phyloP scores from a whole-genome alignment of 2,888 invertebrate genomes.

The Creontiades dilutus region DNA sequence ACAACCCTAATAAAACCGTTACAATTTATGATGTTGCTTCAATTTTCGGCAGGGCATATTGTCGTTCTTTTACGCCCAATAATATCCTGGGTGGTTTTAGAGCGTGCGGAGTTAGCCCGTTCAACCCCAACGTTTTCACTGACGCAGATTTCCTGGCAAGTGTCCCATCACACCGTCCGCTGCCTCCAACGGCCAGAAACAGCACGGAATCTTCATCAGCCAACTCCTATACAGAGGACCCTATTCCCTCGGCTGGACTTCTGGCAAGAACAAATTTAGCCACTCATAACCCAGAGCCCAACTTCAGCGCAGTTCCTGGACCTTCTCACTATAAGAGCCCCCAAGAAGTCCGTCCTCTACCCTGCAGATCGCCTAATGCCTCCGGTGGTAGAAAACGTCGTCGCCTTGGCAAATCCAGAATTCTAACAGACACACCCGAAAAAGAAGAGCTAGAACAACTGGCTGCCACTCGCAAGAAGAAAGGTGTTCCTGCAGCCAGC shows the following conservation, averaged over 20 bases:
- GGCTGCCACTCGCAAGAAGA: conserved; percentile 2
- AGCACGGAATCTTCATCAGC: neutral
- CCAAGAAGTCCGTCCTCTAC: neutral
- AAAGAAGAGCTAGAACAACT: too few species aligned
- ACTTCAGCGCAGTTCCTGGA: conserved; percentile 27
- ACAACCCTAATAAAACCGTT: conserved; percentile 77
- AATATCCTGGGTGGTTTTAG: conserved; percentile 44
- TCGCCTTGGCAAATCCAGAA: conserved; percentile 34
- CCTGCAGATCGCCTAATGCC: neutral
- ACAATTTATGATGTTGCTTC: conserved; percentile 52
- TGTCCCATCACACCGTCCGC: too few species aligned
- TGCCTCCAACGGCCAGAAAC: too few species aligned
- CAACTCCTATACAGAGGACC: neutral
- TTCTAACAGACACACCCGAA: too few species aligned
- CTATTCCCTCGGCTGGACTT: conserved; percentile 3
- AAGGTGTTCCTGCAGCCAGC: conserved; percentile 17
- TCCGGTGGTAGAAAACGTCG: neutral
- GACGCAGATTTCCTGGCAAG: conserved; percentile 27
- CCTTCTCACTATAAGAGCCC: neutral
- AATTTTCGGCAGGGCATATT: neutral
- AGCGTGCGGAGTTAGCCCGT: conserved; percentile 16
- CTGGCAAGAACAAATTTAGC: neutral
- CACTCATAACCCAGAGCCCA: neutral
- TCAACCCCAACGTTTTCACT: conserved; percentile 18
- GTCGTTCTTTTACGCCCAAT: neutral